These are phyloP conservation scores for Agrotis ipsilon DNA, from an alignment of 2,888 invertebrate species.

Conservation along the genomic window DNA sequence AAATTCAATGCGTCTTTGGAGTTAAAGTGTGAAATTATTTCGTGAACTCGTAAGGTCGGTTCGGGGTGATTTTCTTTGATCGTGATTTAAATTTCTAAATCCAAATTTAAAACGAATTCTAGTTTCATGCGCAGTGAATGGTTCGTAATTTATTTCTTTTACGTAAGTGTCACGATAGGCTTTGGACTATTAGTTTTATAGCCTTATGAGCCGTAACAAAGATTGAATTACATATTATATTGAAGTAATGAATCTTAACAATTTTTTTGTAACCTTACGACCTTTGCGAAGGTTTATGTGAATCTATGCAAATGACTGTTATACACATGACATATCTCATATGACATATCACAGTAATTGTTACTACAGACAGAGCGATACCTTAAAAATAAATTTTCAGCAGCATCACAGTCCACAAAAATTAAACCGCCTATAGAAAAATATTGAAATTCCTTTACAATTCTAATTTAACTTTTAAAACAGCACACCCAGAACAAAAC, in stretches of 20 bases:
- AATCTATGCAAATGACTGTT: background rate
- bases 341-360: too few relatives aligned
- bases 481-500: constrained; percentile 32
- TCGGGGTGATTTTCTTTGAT: constrained; percentile 31
- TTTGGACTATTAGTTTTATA: constrained; percentile 6
- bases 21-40: constrained; percentile 62
- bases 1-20: constrained; percentile 38
- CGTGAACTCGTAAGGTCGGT: constrained; percentile 43
- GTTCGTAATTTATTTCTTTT: constrained; percentile 31
- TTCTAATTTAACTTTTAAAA: constrained; percentile 43
- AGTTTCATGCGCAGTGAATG: constrained; percentile 27
- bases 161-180: constrained; percentile 21
- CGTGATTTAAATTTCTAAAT: constrained; percentile 25
- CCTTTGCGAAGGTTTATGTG: background rate
- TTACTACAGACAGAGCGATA: background rate
- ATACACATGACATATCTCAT: too few relatives aligned
- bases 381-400: background rate
- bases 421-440: background rate
- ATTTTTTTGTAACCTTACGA: background rate
- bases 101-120: constrained; percentile 34
- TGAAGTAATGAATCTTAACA: constrained; percentile 5
- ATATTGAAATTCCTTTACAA: constrained; percentile 13
- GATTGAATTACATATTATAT: background rate
- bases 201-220: constrained; percentile 7
- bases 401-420: background rate